phyloP scores from a whole-genome alignment of 2,888 invertebrate genomes.

The Chloroclystis v-ata region DNA sequence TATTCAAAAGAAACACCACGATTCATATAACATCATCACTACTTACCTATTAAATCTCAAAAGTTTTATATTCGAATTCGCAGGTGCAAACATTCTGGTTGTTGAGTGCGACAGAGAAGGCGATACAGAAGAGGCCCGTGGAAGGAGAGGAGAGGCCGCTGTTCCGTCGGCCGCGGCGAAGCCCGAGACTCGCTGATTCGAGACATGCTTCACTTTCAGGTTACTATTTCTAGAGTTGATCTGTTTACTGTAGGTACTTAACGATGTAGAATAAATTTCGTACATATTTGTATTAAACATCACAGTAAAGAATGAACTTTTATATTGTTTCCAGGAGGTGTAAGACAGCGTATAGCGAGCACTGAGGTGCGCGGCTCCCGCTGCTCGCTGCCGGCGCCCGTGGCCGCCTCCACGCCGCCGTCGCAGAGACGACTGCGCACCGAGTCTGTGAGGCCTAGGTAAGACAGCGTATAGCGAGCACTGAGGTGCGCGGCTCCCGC shows the following conservation, averaged over 20 bases:
- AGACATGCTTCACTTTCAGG: conserved; percentile 87
- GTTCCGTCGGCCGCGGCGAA: conserved; percentile 88
- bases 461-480: conserved; percentile 57
- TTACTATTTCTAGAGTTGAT: conserved; percentile 25
- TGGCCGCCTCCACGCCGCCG: too few species aligned
- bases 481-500: conserved; percentile 31
- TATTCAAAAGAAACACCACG: too few species aligned
- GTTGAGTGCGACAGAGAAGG: conserved; percentile 86
- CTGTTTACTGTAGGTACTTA: too few species aligned
- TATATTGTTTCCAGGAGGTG: conserved; percentile 29
- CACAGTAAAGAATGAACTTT: too few species aligned
- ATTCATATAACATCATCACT: too few species aligned
- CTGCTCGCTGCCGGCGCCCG: too few species aligned
- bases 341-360: conserved; percentile 58
- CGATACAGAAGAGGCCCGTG: conserved; percentile 86
- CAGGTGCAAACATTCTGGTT: conserved; percentile 88
- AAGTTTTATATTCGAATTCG: background rate
- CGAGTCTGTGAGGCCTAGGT: too few species aligned
- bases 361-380: conserved; percentile 33
- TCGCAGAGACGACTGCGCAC: too few species aligned
- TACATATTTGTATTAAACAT: too few species aligned
- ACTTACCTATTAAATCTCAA: background rate
- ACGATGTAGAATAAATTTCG: too few species aligned
- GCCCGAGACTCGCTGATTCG: conserved; percentile 87
- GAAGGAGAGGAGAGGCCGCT: conserved; percentile 87